Conservation (phyloP, 2,888 invertebrate genomes). For the Melipona beecheii region DNA sequence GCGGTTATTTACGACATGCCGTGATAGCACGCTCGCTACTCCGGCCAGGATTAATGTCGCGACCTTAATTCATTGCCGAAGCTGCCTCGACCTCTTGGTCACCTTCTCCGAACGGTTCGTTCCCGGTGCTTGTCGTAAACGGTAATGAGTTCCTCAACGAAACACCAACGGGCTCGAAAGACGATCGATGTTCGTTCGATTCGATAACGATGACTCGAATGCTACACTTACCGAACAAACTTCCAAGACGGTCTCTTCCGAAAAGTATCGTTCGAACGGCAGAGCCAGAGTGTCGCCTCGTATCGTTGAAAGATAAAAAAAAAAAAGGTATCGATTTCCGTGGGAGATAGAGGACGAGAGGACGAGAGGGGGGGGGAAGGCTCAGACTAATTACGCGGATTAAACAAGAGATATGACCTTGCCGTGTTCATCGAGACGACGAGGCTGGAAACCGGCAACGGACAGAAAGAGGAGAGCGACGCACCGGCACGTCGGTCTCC, state of each 20-base stretch:
- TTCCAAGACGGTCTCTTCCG: no score
- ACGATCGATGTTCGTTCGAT: neutral
- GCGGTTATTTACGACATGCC: conserved; percentile 71
- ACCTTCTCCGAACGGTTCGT: conserved; percentile 24
- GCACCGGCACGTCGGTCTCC: conserved; percentile 44
- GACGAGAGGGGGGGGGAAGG: conserved; percentile 19
- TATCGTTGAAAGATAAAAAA: neutral
- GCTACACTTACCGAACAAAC: no score
- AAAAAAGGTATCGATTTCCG: conserved; percentile 6
- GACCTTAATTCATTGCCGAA: conserved; percentile 59
- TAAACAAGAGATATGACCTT: conserved; percentile 65
- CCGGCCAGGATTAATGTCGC: conserved; percentile 58
- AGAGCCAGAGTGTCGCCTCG: no score
- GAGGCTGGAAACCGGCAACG: conserved; percentile 31
- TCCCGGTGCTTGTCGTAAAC: conserved; percentile 1
- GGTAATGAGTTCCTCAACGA: conserved; percentile 24
- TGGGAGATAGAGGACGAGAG: conserved; percentile 7
- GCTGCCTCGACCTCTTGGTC: conserved; percentile 33
- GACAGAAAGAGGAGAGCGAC: conserved; percentile 30
- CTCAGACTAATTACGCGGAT: conserved; percentile 62
- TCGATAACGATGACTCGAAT: neutral
- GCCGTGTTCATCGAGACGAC: conserved; percentile 43
- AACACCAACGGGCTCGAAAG: neutral
- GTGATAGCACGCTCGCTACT: conserved; percentile 64
- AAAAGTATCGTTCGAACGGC: no score